A percentile compares a stretch with the other conserved stretches of the same genome.
Evolutionary conservation across 2,113 vertebrate genomes (phyloP).

Genomic region (Malaclemys terrapin): DNA sequence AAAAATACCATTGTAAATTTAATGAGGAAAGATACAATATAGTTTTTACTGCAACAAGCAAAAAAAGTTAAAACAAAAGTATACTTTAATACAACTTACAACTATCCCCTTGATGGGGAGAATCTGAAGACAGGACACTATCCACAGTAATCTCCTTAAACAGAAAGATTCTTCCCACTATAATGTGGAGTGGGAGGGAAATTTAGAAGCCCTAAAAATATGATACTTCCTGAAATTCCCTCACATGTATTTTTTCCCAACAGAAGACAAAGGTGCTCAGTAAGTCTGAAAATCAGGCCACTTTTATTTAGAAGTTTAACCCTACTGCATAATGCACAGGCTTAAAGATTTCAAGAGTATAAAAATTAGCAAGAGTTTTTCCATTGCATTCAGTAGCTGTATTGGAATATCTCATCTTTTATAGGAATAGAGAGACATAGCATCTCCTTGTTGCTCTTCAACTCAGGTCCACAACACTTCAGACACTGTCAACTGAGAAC

Average conservation of each 20-base stretch:
- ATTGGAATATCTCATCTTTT: neutral
- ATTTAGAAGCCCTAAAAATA: neutral
- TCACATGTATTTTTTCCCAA: neutral
- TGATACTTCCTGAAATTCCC: neutral
- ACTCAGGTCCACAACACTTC: neutral
- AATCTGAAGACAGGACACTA: neutral
- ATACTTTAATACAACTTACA: neutral
- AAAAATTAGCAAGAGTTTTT: neutral
- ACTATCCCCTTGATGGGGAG: neutral
- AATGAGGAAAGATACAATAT: neutral
- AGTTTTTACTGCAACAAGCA: neutral
- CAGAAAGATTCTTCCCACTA: neutral
- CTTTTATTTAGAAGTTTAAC: neutral
- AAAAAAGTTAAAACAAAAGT: neutral
- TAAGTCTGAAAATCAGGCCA: neutral
- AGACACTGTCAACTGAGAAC: neutral
- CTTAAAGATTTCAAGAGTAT: neutral
- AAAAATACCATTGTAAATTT: neutral
- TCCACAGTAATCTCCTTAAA: neutral
- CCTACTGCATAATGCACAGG: neutral
- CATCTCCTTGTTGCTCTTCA: neutral
- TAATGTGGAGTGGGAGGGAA: fast-evolving
- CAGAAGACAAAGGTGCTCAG: neutral
- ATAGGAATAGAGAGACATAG: neutral
- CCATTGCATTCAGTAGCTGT: neutral